Percentiles rank a stretch among this genome's conserved stretches.
These are phyloP conservation scores for Pygoscelis adeliae DNA, from an alignment of 2,113 vertebrate genomes.

Conservation along the genomic window DNA sequence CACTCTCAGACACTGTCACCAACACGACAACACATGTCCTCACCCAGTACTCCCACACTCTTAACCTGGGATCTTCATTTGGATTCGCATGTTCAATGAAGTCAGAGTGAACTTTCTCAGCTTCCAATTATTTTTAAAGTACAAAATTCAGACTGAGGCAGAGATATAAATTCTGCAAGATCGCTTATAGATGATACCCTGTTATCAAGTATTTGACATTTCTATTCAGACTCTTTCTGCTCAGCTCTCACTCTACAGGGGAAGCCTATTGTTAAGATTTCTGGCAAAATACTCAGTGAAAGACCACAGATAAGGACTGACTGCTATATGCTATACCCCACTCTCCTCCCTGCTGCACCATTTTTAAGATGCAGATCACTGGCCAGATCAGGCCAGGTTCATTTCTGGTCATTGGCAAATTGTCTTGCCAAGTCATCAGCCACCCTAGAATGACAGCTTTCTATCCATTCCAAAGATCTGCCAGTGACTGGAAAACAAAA, in stretches of 20 bases:
- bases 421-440: neutral
- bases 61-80: neutral
- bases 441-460: neutral
- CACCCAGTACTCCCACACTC: conserved; percentile 3
- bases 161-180: neutral
- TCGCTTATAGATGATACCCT: neutral
- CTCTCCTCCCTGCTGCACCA: neutral
- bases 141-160: neutral
- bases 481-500: neutral
- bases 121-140: neutral
- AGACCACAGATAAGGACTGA: neutral
- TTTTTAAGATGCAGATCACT: neutral
- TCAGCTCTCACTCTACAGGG: neutral
- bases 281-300: neutral
- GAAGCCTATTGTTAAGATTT: neutral
- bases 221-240: neutral
- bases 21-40: neutral
- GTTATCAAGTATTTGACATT: neutral
- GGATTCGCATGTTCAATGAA: neutral
- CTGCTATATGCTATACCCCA: neutral
- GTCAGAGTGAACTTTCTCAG: conserved; percentile 10
- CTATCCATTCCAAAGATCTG: neutral
- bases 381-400: neutral
- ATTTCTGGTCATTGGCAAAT: neutral
- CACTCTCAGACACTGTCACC: neutral